Conservation (phyloP, 2,888 invertebrate species). For the Clusia tigrina region DNA sequence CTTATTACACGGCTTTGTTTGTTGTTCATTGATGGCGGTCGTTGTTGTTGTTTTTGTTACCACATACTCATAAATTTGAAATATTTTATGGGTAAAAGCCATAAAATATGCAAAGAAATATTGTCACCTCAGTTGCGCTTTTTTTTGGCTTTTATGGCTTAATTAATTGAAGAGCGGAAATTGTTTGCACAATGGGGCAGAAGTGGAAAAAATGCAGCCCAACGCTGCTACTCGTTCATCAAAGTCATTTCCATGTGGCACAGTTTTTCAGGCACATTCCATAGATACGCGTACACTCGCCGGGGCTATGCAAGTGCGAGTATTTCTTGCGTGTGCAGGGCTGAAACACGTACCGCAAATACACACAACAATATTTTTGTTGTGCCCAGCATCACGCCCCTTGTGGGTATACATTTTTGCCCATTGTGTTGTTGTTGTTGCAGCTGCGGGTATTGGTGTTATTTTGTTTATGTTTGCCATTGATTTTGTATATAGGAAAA, state of each 20-base stretch:
- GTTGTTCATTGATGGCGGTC: conserved; percentile 36
- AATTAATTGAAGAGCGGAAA: neutral
- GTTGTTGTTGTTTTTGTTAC: neutral
- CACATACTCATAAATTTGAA: neutral
- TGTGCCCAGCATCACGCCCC: neutral
- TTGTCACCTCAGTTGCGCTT: neutral
- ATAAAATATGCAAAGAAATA: neutral
- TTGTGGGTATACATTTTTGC: neutral
- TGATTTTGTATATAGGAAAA: conserved; percentile 6
- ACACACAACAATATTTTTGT: neutral
- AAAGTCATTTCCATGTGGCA: no score
- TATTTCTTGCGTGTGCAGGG: neutral
- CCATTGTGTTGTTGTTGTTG: neutral
- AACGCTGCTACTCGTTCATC: neutral
- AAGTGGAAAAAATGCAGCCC: neutral
- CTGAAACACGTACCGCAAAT: neutral
- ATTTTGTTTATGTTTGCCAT: conserved; percentile 15
- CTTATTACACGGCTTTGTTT: no score
- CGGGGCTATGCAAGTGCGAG: neutral
- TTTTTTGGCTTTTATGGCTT: neutral
- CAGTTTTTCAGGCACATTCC: no score
- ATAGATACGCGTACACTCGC: no score
- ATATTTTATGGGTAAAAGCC: neutral
- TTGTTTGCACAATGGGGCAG: neutral
- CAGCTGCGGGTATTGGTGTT: neutral